Base-by-base conservation (phyloP, 2,888 invertebrate genomes). In the Epirrita christyi region DNA sequence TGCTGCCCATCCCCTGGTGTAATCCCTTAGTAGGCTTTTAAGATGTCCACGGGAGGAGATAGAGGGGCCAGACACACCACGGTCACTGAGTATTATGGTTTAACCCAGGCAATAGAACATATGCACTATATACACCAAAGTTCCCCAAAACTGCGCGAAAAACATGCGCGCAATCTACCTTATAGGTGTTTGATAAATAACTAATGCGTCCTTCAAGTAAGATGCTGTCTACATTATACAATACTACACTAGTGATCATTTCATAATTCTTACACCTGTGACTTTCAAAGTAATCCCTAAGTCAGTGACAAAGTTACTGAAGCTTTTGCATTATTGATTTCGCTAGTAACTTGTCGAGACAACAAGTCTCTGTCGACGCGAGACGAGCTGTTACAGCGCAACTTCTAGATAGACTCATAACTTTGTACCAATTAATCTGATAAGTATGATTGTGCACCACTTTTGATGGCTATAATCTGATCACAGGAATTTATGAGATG, bases 321-420 rank as follows among this genome's bases (percentile, higher is more conserved):
- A 46, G 38, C 57, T 63, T 43, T 51, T 55, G 43, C 45, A 59
- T 59, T 58, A 58, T 65, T 57, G 55, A 54, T 58, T 55, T 63
- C 53, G 54, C 57, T 55, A 64, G n/a, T 43, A 48, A 58, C 34
- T 61, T 54, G 28, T 44, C 44, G 42, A 55, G 44, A 44, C 42
- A 11, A 42, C 42, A 53, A 57, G 41, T 42, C 47, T 43, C 28
- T 21, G 14, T 11, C 42, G 32, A 41, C 37, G 15, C 34, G 14
- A 11, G 40, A 6, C 15, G 4, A 38, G 38, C 8, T 7, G 21
- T 3, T 21, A 21, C 4, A 21, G 11, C n/a, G 3, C 32, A 40
- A 45, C 45, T 42, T 40, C 14, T 40, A 51, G 37, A 32, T 9
- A 32, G 8, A 36, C 29, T 44, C 36, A 6, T 34, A 46, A 50